Evolutionary conservation across 53 echinoderm and acorn worm genomes (phyloP), one percentile per base, ranked within the genome.

Genomic region (Pentamera pediparva): DNA sequence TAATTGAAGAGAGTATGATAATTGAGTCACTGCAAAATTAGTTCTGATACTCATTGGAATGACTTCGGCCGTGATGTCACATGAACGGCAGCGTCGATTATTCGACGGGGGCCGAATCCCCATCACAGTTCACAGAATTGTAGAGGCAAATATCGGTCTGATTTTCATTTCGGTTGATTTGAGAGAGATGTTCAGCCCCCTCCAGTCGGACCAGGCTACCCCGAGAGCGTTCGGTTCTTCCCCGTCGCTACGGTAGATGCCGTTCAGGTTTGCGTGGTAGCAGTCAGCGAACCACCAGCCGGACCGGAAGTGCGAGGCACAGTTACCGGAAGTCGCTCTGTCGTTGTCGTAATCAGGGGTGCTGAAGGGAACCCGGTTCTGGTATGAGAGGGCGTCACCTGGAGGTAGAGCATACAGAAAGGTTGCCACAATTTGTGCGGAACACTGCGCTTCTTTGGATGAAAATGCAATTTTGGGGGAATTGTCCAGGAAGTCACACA

Each of bases 251-350:
- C 57, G 73, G 50, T 81, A 81, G 17, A 72, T 28, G 4, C 81
- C 81, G 48, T 81, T 81, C 30, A 81, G 57, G 61, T 81, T 81
- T 50, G 34, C 72, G 49, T 60, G 54, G 38, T 81, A 58, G 61
- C 81, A 81, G n/a, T 49, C 9, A 19, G 15, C 37, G 50, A 73
- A 67, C 81, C 81, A 81, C 81, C 81, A 81, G 20, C 73, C 81
- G 8, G 47, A 56, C 29, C 26, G 25, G 36, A 55, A 72, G 33
- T 33, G 43, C 5, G 57, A 7, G 18, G 62, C 81, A 45, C 81
- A 81, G 37, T 74, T 40, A 6, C 48, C 40, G 11, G 36, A 21
- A 5, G 29, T 13, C 4, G 39, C 13, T 10, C 18, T 37, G 73
- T 81, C 81, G 53, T 81, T 81, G 74, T 81, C 81, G 29, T 39